phyloP scores from a whole-genome alignment of 2,113 vertebrate genomes.

The Dipodomys merriami region DNA sequence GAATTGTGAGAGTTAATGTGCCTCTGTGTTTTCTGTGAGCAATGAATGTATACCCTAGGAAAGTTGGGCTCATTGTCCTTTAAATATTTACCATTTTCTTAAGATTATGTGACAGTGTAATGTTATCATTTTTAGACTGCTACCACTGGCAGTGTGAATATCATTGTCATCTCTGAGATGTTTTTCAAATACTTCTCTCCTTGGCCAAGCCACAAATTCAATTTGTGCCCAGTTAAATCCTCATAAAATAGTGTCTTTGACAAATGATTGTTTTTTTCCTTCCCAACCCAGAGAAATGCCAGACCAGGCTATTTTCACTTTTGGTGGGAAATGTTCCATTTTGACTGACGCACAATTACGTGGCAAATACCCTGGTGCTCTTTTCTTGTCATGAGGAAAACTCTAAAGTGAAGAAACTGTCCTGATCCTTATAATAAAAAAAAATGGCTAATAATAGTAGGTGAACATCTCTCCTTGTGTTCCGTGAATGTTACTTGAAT shows the following conservation, averaged over 20 bases:
- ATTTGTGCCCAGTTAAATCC: conserved; percentile 69
- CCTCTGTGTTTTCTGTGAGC: background rate
- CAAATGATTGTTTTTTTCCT: conserved; percentile 81
- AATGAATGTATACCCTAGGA: background rate
- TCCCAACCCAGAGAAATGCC: conserved; percentile 61
- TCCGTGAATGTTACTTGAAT: background rate
- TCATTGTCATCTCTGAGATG: conserved; percentile 64
- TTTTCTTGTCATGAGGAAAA: conserved; percentile 15
- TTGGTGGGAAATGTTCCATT: conserved; percentile 77
- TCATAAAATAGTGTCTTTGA: conserved; percentile 79
- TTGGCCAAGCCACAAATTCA: conserved; percentile 73
- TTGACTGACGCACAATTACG: conserved; percentile 59
- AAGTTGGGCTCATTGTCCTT: background rate
- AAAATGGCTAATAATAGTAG: background rate
- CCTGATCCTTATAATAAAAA: conserved; percentile 34
- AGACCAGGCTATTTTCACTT: conserved; percentile 77
- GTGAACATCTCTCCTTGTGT: background rate
- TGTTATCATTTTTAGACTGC: conserved; percentile 36
- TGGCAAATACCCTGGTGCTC: conserved; percentile 53
- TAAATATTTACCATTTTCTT: conserved; percentile 25
- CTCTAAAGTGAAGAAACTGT: conserved; percentile 18
- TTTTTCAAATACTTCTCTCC: conserved; percentile 67
- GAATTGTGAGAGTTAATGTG: background rate
- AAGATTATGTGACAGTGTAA: background rate
- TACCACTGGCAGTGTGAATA: background rate